A percentile compares a stretch with the other conserved stretches of the same genome.
phyloP scores from a whole-genome alignment of 2,888 invertebrate genomes.

The Sinelater perroti region DNA sequence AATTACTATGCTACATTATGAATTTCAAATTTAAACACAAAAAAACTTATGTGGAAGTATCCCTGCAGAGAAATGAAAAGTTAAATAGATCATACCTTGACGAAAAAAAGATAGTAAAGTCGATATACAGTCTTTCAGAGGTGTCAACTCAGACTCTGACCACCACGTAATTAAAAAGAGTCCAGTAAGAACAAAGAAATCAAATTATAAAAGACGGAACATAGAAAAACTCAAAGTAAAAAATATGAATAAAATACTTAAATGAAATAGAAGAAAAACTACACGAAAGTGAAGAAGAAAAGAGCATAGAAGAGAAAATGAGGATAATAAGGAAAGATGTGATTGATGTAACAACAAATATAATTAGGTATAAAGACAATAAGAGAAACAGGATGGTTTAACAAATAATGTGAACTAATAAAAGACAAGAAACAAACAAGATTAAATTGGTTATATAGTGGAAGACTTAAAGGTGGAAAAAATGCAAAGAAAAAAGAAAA shows the following conservation, averaged over 20 bases:
- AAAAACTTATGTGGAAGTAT: too few relatives aligned
- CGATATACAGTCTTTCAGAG: too few relatives aligned
- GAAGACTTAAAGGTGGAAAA: too few relatives aligned
- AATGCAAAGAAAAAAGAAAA: conserved; percentile 6
- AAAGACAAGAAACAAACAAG: neutral
- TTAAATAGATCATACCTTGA: too few relatives aligned
- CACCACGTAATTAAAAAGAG: neutral
- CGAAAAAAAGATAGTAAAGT: too few relatives aligned
- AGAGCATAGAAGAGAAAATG: neutral
- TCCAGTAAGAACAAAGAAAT: neutral
- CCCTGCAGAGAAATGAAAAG: too few relatives aligned
- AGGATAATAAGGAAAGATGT: neutral
- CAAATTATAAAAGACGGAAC: conserved; percentile 2
- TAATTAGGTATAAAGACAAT: neutral
- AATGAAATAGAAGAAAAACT: conserved; percentile 1
- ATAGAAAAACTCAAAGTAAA: neutral
- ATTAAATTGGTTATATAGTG: neutral
- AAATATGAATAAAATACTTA: conserved; percentile 2
- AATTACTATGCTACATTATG: too few relatives aligned
- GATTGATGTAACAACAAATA: neutral
- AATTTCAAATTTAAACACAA: too few relatives aligned
- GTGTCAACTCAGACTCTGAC: too few relatives aligned
- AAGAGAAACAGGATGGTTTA: neutral
- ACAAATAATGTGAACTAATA: conserved; percentile 1
- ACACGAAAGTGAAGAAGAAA: conserved; percentile 2